Evolutionary conservation across 2,888 invertebrate genomes (phyloP), one percentile per base, ranked within the genome.

Genomic region (Plagodis pulveraria): DNA sequence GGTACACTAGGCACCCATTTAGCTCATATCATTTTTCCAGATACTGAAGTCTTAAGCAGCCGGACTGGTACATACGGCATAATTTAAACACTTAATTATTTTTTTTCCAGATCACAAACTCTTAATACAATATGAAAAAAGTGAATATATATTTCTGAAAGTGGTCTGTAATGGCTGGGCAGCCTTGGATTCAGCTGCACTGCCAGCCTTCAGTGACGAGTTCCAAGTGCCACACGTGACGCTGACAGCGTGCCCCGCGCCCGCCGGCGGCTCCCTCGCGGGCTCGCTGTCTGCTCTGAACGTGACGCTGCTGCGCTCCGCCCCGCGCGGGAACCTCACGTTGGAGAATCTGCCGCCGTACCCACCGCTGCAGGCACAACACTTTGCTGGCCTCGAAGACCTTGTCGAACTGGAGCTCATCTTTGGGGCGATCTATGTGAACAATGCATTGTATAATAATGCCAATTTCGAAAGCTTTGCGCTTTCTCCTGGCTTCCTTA

Each of bases 341-440:
- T 60, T 58, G 40, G 4, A 32, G 6, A 40, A 32, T 0, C 52
- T 48, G 49, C 42, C 56, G 33, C 54, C 53, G 41, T 47, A 11
- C 46, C 47, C 63, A 41, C 51, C 47, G 35, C 59, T 73, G 5
- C 22, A 36, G 36, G 50, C 33, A 7, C 7, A 0, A 2, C 63
- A 72, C 35, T 50, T 64, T 40, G 45, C 8, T 49, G 53, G 50
- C 6, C 66, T 65, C 32, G 10, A 36, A 9, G 42, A 7, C 34
- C 43, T 44, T 11, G 58, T 46, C 33, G 43, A 6, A 36, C 57
- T 71, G 36, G 45, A 8, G 6, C 43, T 70, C 11, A 22, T 22
- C 1, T 22, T 22, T 22, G 22, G 22, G 4, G 22, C 22, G 4
- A 22, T 22, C 22, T 22, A 22, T 22, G 1, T 22, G 4, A 22